Conservation (phyloP, 2,888 invertebrate species). For the Tricholauxania praeusta region DNA sequence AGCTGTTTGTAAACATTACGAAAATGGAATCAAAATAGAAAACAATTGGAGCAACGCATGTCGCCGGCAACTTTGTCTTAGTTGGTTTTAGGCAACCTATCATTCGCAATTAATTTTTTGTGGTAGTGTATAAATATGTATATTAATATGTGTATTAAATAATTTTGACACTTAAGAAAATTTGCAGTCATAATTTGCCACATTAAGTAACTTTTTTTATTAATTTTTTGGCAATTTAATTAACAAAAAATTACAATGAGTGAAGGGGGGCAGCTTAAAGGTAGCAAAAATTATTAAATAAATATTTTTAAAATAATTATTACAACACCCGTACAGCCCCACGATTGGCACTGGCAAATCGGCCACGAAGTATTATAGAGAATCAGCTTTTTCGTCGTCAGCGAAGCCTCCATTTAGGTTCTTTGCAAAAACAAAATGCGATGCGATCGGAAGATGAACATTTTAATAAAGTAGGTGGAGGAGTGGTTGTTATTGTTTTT, state of each 20-base stretch:
- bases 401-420: conserved; percentile 58
- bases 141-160: neutral
- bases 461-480: neutral
- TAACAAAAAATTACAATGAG: neutral
- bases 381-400: conserved; percentile 64
- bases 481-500: neutral
- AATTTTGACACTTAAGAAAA: conserved; percentile 15
- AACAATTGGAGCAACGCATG: neutral
- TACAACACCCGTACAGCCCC: neutral
- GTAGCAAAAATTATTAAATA: neutral
- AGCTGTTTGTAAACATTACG: conserved; percentile 21
- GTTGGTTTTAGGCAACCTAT: conserved; percentile 15
- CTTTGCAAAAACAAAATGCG: conserved; percentile 52
- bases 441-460: neutral
- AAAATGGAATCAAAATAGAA: conserved; percentile 20
- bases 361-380: conserved; percentile 62
- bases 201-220: neutral
- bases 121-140: neutral
- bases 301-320: neutral
- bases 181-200: neutral
- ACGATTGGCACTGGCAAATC: conserved; percentile 45
- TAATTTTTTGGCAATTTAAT: neutral
- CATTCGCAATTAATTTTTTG: neutral
- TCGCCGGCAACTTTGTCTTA: neutral
- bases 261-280: too few relatives aligned